A percentile compares a stretch with the other conserved stretches of the same genome.
These are phyloP conservation scores for Brachymystax lenok DNA, from an alignment of 2,797 vertebrate species.

Conservation along the genomic window DNA sequence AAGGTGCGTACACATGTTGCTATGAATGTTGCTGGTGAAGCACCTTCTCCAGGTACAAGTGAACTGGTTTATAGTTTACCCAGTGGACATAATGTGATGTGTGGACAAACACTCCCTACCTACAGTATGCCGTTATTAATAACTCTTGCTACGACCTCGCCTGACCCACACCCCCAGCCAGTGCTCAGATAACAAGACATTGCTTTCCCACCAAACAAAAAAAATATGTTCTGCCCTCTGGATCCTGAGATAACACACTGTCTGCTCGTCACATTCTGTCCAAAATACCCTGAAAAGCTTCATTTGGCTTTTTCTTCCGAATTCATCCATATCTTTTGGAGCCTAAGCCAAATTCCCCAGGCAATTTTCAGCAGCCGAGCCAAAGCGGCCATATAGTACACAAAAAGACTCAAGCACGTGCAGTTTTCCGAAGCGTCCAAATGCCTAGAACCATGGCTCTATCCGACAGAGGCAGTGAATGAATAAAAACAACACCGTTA, in stretches of 20 bases:
- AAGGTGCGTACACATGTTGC: neutral
- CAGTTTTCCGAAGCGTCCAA: neutral
- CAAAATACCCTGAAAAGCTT: conserved; percentile 15
- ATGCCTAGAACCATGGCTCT: neutral
- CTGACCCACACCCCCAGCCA: conserved; percentile 18
- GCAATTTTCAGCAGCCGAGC: conserved; percentile 38
- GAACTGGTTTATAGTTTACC: conserved; percentile 36
- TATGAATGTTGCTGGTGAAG: conserved; percentile 38
- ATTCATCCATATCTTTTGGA: conserved; percentile 6
- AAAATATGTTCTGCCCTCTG: neutral
- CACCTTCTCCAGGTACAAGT: conserved; percentile 50
- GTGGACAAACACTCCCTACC: neutral
- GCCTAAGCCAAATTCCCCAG: conserved; percentile 31
- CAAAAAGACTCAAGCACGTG: conserved; percentile 28
- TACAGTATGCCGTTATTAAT: conserved; percentile 60
- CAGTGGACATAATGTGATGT: neutral
- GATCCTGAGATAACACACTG: neutral
- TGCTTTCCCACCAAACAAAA: neutral
- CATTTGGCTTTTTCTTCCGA: conserved; percentile 14
- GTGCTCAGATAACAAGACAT: neutral
- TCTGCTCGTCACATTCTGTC: neutral
- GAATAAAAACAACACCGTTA: neutral
- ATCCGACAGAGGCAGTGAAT: conserved; percentile 3
- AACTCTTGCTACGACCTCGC: conserved; percentile 55
- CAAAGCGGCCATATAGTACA: conserved; percentile 49